Base-by-base conservation (phyloP, 2,113 vertebrate genomes). In the Scomber scombrus region DNA sequence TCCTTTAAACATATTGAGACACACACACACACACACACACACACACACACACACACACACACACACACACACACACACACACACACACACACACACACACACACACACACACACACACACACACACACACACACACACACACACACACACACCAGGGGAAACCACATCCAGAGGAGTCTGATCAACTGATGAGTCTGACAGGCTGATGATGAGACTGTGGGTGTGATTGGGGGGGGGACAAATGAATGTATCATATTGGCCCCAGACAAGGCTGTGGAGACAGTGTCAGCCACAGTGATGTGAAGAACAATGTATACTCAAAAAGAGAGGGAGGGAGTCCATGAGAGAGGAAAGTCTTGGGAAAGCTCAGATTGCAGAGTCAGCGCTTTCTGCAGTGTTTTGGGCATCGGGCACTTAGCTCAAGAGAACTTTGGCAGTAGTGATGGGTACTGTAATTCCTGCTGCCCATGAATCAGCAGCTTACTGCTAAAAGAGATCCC, bases 191-290 rank as follows among this genome's bases (percentile, higher is more conserved):
- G 26, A 70, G 47, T 68, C 69, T 70, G 54, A 85, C 50, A 64
- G 49, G 57, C 78, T 68, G 70, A 62, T 71, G 50, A 73, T 10
- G 15, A 49, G 63, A 64, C 29, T 34, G 19, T 34, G 45, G 55
- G 21, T 56, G 51, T n/a, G 61, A 63, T 62, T 50, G 29, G 62
- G 23, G 63, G 46, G 49, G 52, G 40, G 75, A 81, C 73, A 50
- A 77, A 84, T 84, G 75, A 71, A 78, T 78, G 74, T 70, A 77
- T 80, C 74, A 82, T 67, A 87, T 34, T 75, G 58, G 60, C 10
- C 34, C 18, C 71, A 75, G 85, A 76, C 62, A 34, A 68, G 61
- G 56, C 81, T 43, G 52, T 62, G 64, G 57, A 83, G 81, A 45
- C 50, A 52, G 50, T 47, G 70, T 49, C 78, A 75, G 71, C 23